Evolutionary conservation across 2,113 vertebrate species (phyloP).

Genomic region (Sialia sialis): DNA sequence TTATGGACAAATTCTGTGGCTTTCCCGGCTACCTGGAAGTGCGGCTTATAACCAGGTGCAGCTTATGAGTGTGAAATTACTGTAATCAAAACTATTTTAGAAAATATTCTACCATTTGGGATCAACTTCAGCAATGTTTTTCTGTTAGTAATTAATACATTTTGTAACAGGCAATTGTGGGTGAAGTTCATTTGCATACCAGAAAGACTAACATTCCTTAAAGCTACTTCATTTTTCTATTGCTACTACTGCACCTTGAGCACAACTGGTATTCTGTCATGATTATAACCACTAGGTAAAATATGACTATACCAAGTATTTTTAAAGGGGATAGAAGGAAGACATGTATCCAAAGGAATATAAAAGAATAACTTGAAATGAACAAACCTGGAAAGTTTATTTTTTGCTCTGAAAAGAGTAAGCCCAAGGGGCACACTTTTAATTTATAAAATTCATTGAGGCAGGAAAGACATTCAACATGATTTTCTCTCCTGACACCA

Average conservation of each 20-base stretch:
- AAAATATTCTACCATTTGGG: background rate
- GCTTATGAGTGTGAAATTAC: no score
- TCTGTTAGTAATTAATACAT: background rate
- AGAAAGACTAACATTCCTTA: background rate
- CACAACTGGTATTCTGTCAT: background rate
- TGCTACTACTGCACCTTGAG: background rate
- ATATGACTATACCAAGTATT: background rate
- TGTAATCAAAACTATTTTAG: background rate
- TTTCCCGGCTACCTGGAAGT: no score
- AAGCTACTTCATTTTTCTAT: background rate
- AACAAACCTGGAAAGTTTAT: background rate
- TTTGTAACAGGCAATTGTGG: slow-evolving; percentile 5
- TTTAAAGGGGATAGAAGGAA: background rate
- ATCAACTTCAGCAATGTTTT: background rate
- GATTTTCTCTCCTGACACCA: background rate
- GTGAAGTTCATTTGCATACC: background rate
- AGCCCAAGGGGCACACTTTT: slow-evolving; percentile 23
- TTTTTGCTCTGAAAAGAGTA: background rate
- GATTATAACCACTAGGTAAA: background rate
- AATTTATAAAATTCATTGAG: slow-evolving; percentile 44
- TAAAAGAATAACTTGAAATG: background rate
- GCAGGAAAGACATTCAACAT: background rate
- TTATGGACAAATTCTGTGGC: no score
- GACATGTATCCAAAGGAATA: background rate
- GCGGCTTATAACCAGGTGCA: no score